Evolutionary conservation across 2,888 invertebrate species (phyloP).

Genomic region (Portevinia maculata): DNA sequence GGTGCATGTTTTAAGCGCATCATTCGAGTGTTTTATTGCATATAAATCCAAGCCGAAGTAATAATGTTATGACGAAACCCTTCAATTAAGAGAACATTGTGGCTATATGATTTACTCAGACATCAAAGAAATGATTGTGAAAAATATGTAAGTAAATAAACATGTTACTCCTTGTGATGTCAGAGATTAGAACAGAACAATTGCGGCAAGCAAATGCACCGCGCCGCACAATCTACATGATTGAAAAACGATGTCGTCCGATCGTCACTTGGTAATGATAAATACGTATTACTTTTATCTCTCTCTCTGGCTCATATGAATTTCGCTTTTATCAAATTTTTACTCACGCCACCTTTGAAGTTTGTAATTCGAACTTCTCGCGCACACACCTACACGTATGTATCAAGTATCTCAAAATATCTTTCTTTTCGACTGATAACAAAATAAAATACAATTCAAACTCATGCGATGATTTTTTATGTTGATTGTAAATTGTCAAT

Average conservation of each 20-base stretch:
- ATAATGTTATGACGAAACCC: too few species aligned
- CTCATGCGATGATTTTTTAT: conserved; percentile 46
- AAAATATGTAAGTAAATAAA: conserved; percentile 13
- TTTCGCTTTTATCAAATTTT: conserved; percentile 32
- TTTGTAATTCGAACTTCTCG: conserved; percentile 42
- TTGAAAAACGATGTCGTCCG: conserved; percentile 69
- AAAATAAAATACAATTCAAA: conserved; percentile 29
- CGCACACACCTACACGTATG: conserved; percentile 23
- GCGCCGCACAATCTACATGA: conserved; percentile 76
- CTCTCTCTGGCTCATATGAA: conserved; percentile 46
- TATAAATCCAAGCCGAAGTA: too few species aligned
- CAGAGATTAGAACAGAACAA: conserved; percentile 40
- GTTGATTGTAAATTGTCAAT: conserved; percentile 39
- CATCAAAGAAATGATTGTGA: neutral
- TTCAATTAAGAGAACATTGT: too few species aligned
- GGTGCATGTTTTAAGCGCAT: too few species aligned
- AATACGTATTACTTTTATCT: conserved; percentile 49
- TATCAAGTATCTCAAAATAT: conserved; percentile 11
- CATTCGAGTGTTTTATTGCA: too few species aligned
- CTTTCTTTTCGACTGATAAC: conserved; percentile 45
- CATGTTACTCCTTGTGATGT: conserved; percentile 33
- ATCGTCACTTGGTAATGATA: conserved; percentile 44
- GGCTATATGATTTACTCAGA: neutral
- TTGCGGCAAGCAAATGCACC: conserved; percentile 65
- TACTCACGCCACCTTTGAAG: conserved; percentile 33